A percentile compares a stretch with the other conserved stretches of the same genome.
Conservation (phyloP, 2,113 vertebrate genomes). For the Uropsilus gracilis region DNA sequence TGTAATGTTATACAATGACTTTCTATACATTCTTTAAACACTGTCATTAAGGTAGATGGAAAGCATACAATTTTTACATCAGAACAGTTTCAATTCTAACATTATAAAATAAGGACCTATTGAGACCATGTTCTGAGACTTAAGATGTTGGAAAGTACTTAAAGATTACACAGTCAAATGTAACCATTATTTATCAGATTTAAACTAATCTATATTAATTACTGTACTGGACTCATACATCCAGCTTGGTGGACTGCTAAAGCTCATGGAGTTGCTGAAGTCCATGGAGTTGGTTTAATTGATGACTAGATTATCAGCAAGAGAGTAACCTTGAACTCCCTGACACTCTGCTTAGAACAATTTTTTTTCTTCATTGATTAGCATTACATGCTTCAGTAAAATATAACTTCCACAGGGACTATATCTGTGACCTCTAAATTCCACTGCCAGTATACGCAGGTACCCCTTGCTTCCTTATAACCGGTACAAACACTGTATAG, state of each 20-base stretch:
- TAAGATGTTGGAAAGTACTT: too few species aligned
- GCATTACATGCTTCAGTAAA: not conserved
- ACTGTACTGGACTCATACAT: not conserved
- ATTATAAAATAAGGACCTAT: too few species aligned
- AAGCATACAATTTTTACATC: too few species aligned
- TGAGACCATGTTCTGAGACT: too few species aligned
- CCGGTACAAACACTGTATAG: not conserved
- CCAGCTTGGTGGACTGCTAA: not conserved
- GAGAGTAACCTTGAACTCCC: not conserved
- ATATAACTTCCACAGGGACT: not conserved
- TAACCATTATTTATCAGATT: not conserved
- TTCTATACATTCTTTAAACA: too few species aligned
- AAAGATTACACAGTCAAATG: not conserved
- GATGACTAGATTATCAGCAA: not conserved
- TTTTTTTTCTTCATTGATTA: not conserved
- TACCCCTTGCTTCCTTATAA: not conserved
- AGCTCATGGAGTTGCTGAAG: not conserved
- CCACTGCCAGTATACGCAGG: not conserved
- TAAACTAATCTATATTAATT: conserved; percentile 8
- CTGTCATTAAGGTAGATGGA: too few species aligned
- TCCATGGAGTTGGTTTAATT: too few species aligned
- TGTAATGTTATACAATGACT: too few species aligned
- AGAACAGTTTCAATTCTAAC: too few species aligned
- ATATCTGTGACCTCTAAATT: not conserved
- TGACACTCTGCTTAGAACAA: not conserved